A percentile compares a stretch with the other conserved stretches of the same genome.
Evolutionary conservation across 2,797 vertebrate species (phyloP).

Genomic region (Smutsia gigantea): DNA sequence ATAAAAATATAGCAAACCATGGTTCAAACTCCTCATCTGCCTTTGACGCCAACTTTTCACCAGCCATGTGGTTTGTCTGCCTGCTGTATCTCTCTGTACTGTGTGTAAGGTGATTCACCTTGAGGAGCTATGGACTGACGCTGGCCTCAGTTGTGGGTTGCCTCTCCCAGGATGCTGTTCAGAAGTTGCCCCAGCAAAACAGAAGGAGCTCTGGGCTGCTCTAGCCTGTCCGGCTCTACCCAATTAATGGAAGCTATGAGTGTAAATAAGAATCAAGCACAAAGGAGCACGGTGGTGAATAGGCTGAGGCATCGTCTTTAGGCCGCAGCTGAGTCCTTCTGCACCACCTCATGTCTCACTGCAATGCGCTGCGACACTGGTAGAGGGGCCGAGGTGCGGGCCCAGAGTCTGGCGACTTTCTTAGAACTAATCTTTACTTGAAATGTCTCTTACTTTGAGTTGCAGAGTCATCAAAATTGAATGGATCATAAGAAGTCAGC

Average conservation of each 20-base stretch:
- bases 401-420: neutral
- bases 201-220: neutral
- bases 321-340: neutral
- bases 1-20: slow-evolving; percentile 43
- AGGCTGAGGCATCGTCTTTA: neutral
- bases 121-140: neutral
- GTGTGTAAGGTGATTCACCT: slow-evolving; percentile 54
- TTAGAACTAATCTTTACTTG: neutral
- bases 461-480: neutral
- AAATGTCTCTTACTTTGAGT: neutral
- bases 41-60: slow-evolving; percentile 23
- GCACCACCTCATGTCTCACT: neutral
- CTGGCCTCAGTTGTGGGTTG: neutral
- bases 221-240: neutral
- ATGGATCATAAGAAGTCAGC: neutral
- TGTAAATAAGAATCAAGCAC: neutral
- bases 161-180: neutral
- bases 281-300: neutral
- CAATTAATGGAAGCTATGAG: neutral
- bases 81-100: slow-evolving; percentile 43
- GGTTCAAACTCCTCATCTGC: slow-evolving; percentile 12
- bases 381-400: neutral
- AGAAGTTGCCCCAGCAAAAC: neutral
- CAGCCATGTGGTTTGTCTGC: neutral
- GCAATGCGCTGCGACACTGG: neutral